These are phyloP conservation scores for Cricetomys ansorgei DNA, from an alignment of 2,113 vertebrate genomes.

Conservation along the genomic window DNA sequence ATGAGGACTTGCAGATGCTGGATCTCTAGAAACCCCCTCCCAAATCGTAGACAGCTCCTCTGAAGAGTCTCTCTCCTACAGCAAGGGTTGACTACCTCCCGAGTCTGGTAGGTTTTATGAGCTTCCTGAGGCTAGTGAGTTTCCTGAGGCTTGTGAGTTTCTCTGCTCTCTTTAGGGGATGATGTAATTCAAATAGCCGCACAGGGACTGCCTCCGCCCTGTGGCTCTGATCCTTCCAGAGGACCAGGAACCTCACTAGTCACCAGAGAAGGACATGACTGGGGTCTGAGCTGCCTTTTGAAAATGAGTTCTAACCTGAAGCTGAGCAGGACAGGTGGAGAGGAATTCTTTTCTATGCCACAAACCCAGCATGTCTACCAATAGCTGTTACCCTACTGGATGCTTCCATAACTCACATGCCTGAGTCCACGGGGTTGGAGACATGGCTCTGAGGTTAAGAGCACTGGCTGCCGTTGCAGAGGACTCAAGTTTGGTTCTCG, in stretches of 20 bases:
- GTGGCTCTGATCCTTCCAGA: neutral
- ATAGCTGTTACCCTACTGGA: neutral
- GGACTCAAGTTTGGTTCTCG: neutral
- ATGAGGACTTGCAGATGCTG: neutral
- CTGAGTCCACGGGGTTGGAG: neutral
- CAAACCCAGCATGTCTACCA: neutral
- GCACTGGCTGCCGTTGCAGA: neutral
- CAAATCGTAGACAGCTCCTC: neutral
- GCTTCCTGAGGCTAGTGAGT: neutral
- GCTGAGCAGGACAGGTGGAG: neutral
- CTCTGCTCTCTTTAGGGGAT: neutral
- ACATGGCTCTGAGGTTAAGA: neutral
- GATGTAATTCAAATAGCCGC: neutral
- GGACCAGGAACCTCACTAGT: neutral
- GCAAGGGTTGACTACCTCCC: neutral
- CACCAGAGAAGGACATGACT: fast-evolving
- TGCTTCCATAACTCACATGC: neutral
- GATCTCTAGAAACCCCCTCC: neutral
- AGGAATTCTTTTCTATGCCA: no score
- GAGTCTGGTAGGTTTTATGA: neutral
- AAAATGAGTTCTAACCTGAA: no score
- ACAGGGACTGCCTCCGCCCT: neutral
- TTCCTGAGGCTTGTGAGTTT: no score
- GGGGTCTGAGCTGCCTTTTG: neutral
- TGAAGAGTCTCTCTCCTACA: neutral